A percentile compares a stretch with the other conserved stretches of the same genome.
These are phyloP conservation scores for Pica pica DNA, from an alignment of 2,113 vertebrate genomes.

Conservation along the genomic window DNA sequence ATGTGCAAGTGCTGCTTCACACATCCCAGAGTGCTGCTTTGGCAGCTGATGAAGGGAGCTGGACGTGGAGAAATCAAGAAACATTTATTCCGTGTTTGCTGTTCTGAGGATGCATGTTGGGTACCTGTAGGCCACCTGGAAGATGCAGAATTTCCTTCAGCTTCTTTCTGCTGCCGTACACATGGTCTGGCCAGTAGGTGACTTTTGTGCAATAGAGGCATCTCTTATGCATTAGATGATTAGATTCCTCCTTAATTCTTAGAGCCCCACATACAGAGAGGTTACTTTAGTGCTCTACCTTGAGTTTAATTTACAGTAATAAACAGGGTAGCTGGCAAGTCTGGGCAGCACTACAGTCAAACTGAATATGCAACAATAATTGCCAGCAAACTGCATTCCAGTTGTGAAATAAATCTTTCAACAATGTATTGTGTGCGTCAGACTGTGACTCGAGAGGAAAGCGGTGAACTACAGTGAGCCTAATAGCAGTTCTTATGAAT, in stretches of 20 bases:
- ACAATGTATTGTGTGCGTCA: constrained; percentile 56
- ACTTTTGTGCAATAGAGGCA: neutral
- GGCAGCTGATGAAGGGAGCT: neutral
- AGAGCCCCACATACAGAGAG: neutral
- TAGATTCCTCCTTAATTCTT: neutral
- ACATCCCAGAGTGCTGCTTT: neutral
- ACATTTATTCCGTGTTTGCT: neutral
- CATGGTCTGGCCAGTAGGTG: neutral
- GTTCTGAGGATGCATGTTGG: neutral
- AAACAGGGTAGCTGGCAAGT: constrained; percentile 52
- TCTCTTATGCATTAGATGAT: neutral
- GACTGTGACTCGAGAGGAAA: constrained; percentile 46
- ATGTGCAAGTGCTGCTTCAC: neutral
- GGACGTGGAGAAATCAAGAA: neutral
- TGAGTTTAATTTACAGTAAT: constrained; percentile 25
- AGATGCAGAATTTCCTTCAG: neutral
- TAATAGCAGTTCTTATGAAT: constrained; percentile 25
- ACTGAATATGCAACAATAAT: constrained; percentile 55
- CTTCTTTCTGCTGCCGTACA: neutral
- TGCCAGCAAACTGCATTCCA: constrained; percentile 56
- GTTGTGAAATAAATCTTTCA: constrained; percentile 64
- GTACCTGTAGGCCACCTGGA: neutral
- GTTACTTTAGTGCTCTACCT: neutral
- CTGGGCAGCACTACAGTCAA: constrained; percentile 51
- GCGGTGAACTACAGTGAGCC: constrained; percentile 1